Conservation (phyloP, 1,140 invertebrate species). For the Drosophila varians region DNA sequence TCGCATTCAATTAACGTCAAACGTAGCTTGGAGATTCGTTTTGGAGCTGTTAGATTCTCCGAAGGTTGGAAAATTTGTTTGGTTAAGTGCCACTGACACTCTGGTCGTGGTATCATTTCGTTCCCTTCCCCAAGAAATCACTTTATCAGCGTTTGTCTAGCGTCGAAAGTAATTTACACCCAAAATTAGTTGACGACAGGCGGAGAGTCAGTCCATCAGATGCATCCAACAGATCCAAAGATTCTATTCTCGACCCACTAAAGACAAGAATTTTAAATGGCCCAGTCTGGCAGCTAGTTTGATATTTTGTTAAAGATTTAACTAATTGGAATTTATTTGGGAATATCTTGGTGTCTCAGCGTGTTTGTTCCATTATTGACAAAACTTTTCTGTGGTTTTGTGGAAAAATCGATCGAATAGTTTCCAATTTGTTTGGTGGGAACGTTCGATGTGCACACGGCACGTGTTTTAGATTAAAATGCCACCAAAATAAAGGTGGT, state of each 20-base stretch:
- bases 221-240: slow-evolving; percentile 26
- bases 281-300: background rate
- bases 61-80: slow-evolving; percentile 23
- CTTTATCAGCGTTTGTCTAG: slow-evolving; percentile 63
- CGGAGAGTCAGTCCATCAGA: slow-evolving; percentile 18
- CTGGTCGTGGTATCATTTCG: slow-evolving; percentile 21
- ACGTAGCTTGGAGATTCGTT: slow-evolving; percentile 4
- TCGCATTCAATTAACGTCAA: slow-evolving; percentile 77
- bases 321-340: slow-evolving; percentile 71
- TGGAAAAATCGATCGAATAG: slow-evolving; percentile 32
- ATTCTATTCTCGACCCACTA: slow-evolving; percentile 17
- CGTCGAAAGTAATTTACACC: slow-evolving; percentile 70
- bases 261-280: slow-evolving; percentile 45
- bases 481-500: background rate
- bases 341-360: slow-evolving; percentile 25
- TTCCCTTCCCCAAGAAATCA: slow-evolving; percentile 35
- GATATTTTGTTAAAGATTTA: slow-evolving; percentile 44
- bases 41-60: slow-evolving; percentile 1
- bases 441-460: slow-evolving; percentile 25
- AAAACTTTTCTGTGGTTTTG: slow-evolving; percentile 5
- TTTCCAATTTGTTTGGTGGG: slow-evolving; percentile 14
- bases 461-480: slow-evolving; percentile 28
- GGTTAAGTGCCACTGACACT: slow-evolving; percentile 46
- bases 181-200: slow-evolving; percentile 48
- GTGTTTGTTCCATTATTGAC: slow-evolving; percentile 28